Base-by-base conservation (phyloP, 2,113 vertebrate species). In the Theristicus caerulescens region DNA sequence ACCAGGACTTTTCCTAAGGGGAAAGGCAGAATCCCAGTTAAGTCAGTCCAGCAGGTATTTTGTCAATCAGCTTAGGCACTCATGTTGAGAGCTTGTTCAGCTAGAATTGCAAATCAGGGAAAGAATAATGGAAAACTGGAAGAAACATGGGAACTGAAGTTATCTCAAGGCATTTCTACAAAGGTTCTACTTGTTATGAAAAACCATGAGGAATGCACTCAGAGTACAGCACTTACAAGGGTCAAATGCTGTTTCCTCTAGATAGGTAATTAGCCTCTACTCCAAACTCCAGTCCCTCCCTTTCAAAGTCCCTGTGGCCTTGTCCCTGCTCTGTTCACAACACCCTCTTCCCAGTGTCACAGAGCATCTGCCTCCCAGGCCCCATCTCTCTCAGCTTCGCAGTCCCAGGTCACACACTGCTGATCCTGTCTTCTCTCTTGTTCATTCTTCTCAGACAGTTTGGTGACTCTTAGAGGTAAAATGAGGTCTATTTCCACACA, bases 151-250 rank as follows among this genome's bases (percentile, higher is more conserved):
- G 36, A 77, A 42, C 34, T 22, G 25, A 73, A 82, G 32, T 21
- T 7, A 26, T 26, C 52, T 82, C 40, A 21, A 51, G 26, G 26
- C 12, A 44, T 55, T 81, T 81, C 42, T 70, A 16, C n/a, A 54
- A 58, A 59, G 27, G 49, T 64, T 54, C 18, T 36, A 42, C 20
- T 34, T 54, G 55, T 65, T 81, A 25, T 14, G 14, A 71, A 69
- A 58, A 46, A 11, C 0, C 27, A 36, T 0, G 0, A n/a, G 16
- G 22, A 31, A 78, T 2, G 9, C 38, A 29, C 25, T 29, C 34
- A 34, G 6, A 47, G 38, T 25, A 38, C 49, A n/a, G 26, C 6
- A 61, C 40, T 87, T 64, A 32, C 2, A 6, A 55, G 47, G 24
- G 65, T 40, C 78, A 87, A 57, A 79, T 31, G 29, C 22, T 13